Evolutionary conservation across 2,888 invertebrate genomes (phyloP).

Genomic region (Adineta ricciae): DNA sequence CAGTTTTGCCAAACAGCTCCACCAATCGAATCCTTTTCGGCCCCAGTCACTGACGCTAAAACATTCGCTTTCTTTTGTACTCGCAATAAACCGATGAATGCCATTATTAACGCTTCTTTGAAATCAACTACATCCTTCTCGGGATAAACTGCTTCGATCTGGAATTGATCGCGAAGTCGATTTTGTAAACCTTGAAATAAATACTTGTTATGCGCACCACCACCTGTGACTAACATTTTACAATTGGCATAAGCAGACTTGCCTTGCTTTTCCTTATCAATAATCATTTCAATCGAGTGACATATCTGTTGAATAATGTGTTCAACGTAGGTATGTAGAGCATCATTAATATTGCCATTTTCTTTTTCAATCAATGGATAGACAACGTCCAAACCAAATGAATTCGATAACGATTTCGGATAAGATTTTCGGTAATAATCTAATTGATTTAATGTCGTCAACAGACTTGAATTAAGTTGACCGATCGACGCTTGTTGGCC

Average conservation of each 20-base stretch:
- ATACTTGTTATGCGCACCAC: slow-evolving; percentile 42
- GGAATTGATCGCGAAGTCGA: not conserved
- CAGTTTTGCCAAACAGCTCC: not conserved
- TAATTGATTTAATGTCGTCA: slow-evolving; percentile 38
- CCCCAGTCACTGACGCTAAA: slow-evolving; percentile 16
- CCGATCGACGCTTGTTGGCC: slow-evolving; percentile 41
- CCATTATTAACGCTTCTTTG: slow-evolving; percentile 17
- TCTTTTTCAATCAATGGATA: slow-evolving; percentile 40
- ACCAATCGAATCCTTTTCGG: not conserved
- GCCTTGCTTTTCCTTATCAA: slow-evolving; percentile 22
- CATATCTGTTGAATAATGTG: slow-evolving; percentile 38
- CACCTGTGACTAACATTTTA: slow-evolving; percentile 42
- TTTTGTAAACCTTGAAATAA: slow-evolving; percentile 38
- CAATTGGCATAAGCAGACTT: not conserved
- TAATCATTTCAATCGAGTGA: slow-evolving; percentile 1
- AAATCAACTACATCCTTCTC: not conserved
- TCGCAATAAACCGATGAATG: slow-evolving; percentile 9
- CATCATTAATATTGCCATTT: slow-evolving; percentile 35
- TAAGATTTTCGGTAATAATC: slow-evolving; percentile 39
- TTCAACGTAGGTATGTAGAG: slow-evolving; percentile 41
- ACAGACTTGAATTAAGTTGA: slow-evolving; percentile 37
- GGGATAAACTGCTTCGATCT: not conserved
- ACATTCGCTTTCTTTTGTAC: not conserved
- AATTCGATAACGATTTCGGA: slow-evolving; percentile 42
- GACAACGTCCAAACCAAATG: slow-evolving; percentile 41